Conservation (phyloP, 64 coral and sea anemone species). For the Hydrozoanthus tunicans region DNA sequence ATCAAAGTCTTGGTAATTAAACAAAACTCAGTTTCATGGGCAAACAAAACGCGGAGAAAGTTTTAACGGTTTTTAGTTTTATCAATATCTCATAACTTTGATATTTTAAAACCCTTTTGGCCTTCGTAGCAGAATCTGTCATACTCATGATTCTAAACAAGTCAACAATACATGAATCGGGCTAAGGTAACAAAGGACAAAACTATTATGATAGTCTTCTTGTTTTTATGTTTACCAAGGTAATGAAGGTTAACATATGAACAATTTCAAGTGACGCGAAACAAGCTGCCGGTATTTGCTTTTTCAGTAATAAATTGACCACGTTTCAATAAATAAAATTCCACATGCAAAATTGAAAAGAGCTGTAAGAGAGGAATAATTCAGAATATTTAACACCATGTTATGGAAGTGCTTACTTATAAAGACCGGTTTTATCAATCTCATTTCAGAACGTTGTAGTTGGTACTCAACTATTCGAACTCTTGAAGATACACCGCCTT, state of each 20-base stretch:
- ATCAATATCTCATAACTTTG: background rate
- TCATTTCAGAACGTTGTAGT: no score
- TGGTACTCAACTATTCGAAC: no score
- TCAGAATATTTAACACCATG: no score
- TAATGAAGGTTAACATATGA: constrained; percentile 14
- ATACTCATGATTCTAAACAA: background rate
- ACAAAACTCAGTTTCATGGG: background rate
- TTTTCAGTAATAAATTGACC: background rate
- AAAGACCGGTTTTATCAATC: no score
- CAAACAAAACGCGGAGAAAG: background rate
- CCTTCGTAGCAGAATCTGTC: background rate
- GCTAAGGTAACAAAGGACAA: no score
- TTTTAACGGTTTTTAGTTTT: background rate
- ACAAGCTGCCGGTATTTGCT: constrained; percentile 3
- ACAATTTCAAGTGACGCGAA: constrained; percentile 10
- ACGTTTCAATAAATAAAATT: constrained; percentile 14
- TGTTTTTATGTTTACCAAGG: constrained; percentile 25
- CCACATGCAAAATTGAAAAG: constrained; percentile 18
- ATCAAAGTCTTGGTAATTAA: background rate
- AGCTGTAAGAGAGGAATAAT: no score
- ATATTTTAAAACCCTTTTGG: background rate
- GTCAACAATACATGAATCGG: background rate
- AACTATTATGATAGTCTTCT: background rate
- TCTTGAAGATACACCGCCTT: no score
- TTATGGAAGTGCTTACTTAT: no score